Evolutionary conservation across 92 coral and sea anemone species (phyloP).

Genomic region (Hydrozoanthus gracilis): DNA sequence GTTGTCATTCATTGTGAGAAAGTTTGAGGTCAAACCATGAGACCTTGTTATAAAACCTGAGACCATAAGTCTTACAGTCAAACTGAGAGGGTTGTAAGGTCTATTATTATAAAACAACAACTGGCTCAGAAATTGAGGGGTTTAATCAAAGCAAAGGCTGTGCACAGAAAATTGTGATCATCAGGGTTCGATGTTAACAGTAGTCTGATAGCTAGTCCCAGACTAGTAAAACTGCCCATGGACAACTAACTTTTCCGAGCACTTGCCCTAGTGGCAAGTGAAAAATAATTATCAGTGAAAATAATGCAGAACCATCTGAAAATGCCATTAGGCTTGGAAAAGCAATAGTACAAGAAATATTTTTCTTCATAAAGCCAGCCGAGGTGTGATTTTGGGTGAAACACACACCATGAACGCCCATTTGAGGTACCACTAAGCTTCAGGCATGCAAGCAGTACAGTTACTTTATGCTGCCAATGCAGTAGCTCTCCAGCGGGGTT

Average conservation of each 20-base stretch:
- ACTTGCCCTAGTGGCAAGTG: constrained; percentile 2
- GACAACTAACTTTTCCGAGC: constrained; percentile 78
- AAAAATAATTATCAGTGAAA: background rate
- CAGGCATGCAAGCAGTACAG: background rate
- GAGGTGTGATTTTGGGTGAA: background rate
- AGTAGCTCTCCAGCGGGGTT: background rate
- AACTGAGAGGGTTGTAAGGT: no score
- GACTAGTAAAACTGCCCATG: background rate
- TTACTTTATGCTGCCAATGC: background rate
- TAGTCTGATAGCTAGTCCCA: no score
- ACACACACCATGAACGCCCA: background rate
- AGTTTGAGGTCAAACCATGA: no score
- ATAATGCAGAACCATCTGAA: constrained; percentile 1
- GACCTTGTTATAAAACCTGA: no score
- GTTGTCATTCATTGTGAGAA: no score
- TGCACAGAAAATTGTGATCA: no score
- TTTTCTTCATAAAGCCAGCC: background rate
- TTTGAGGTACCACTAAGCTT: background rate
- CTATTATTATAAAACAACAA: no score
- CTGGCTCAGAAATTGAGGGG: no score
- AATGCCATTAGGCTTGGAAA: background rate
- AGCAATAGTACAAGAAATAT: background rate
- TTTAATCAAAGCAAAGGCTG: no score
- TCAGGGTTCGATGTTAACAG: no score
- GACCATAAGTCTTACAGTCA: no score